phyloP scores from a whole-genome alignment of 1,140 invertebrate genomes.

The Achatina immaculata region DNA sequence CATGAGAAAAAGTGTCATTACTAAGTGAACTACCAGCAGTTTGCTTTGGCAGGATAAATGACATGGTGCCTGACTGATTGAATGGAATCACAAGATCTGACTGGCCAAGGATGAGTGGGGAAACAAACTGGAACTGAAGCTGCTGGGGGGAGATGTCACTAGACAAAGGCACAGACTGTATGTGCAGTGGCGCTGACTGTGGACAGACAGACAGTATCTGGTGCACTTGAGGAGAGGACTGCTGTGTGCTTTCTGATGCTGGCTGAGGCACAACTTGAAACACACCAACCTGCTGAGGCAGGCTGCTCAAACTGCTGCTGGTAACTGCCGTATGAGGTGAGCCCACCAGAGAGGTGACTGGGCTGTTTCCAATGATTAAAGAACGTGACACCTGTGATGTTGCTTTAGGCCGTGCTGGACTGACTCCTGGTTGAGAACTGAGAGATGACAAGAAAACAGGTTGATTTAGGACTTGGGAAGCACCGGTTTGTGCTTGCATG shows the following conservation, averaged over 20 bases:
- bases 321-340: background rate
- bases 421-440: background rate
- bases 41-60: background rate
- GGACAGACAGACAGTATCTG: background rate
- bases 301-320: background rate
- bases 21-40: background rate
- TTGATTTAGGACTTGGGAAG: background rate
- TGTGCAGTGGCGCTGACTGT: background rate
- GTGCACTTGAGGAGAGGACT: background rate
- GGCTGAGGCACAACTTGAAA: background rate
- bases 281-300: conserved; percentile 2
- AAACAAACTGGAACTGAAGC: background rate
- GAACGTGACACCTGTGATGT: background rate
- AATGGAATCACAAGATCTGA: background rate
- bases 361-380: background rate
- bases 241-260: background rate
- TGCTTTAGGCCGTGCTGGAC: background rate
- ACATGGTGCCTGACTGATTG: background rate
- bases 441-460: background rate
- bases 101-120: background rate
- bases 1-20: background rate
- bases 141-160: background rate
- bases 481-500: background rate
- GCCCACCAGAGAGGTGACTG: background rate
- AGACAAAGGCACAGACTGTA: background rate